Conservation (phyloP, 2,797 vertebrate genomes). For the Furcifer pardalis region DNA sequence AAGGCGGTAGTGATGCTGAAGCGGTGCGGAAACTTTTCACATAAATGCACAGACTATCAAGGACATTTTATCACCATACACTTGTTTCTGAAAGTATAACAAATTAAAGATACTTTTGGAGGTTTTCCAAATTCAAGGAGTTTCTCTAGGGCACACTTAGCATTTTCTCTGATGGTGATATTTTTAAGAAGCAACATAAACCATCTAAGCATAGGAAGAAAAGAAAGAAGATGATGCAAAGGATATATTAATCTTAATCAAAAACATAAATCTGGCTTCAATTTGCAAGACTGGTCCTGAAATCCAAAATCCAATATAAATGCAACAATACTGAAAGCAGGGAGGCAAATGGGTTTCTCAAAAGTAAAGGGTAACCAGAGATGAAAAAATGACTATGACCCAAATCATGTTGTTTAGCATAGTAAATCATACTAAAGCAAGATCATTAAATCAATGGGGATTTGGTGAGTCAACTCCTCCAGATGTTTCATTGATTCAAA, state of each 20-base stretch:
- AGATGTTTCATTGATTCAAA: no score
- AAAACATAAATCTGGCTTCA: neutral
- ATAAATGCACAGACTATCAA: neutral
- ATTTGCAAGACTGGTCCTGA: no score
- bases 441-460: no score
- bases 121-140: neutral
- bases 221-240: neutral
- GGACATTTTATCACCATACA: neutral
- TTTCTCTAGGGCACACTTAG: conserved; percentile 1
- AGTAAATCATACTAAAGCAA: no score
- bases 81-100: neutral
- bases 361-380: neutral
- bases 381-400: neutral
- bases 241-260: neutral
- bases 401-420: no score
- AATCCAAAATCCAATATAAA: neutral
- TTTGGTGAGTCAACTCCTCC: no score
- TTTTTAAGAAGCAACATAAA: neutral
- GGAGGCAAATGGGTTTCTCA: neutral
- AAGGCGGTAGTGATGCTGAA: neutral
- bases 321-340: neutral
- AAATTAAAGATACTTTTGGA: neutral
- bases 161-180: neutral
- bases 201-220: neutral
- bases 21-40: neutral